Percentiles rank a stretch among this genome's conserved stretches.
phyloP scores from a whole-genome alignment of 2,888 invertebrate genomes.

The Eupsilia transversa region DNA sequence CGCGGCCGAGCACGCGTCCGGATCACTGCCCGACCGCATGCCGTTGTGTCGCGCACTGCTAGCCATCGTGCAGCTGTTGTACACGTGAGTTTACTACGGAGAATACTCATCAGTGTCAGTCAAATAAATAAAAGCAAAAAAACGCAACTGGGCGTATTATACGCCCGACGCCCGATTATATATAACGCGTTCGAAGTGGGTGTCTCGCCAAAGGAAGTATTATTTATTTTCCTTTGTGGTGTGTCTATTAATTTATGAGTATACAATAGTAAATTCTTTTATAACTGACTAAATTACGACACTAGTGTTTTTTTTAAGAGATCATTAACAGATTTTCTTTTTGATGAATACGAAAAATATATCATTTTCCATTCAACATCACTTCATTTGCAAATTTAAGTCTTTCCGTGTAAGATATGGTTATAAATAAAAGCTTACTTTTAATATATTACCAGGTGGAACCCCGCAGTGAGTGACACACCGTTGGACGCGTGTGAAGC shows the following conservation, averaged over 20 bases:
- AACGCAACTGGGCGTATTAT: background rate
- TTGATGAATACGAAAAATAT: too few species aligned
- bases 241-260: too few species aligned
- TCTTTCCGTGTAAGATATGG: background rate
- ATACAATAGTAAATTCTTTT: too few species aligned
- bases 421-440: background rate
- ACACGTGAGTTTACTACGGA: constrained; percentile 75
- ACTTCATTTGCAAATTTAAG: background rate
- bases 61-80: constrained; percentile 81
- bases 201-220: background rate
- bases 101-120: background rate
- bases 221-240: background rate
- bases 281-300: too few species aligned
- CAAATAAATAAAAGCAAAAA: background rate
- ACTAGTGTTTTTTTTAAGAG: background rate
- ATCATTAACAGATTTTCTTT: background rate
- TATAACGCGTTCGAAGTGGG: background rate
- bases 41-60: constrained; percentile 84
- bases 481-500: constrained; percentile 87
- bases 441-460: constrained; percentile 71
- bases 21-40: constrained; percentile 81
- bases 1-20: constrained; percentile 72
- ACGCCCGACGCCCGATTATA: too few species aligned
- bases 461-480: constrained; percentile 81
- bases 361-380: background rate